Evolutionary conservation across 1,140 invertebrate genomes (phyloP), one percentile per base, ranked within the genome.

Genomic region (Coboldia fuscipes): DNA sequence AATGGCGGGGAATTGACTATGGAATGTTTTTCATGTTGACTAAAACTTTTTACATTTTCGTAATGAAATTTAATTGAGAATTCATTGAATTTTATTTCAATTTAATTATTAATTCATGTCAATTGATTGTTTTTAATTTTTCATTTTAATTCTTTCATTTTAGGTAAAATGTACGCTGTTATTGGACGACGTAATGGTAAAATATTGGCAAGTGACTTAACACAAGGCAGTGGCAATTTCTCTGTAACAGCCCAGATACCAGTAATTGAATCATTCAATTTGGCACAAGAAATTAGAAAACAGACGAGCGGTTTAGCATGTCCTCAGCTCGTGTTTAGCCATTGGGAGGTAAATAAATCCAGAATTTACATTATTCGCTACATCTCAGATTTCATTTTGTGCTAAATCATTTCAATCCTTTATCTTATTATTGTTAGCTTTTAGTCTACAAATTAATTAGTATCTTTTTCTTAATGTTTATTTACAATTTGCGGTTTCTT

Each of bases 181-280:
- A 67, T 99, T 41, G 78, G 77, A 3, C 73, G 76, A 39, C 65
- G 92, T 26, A 75, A 86, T 46, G 94, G 93, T 4, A 73, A 84
- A 30, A 72, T 97, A 4, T 50, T 97, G 2, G 70, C 74, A 21
- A 85, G 88, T 31, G 90, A 97, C 44, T 72, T 89, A 56, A 75
- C 78, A 35, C 77, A 90, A 46, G 82, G 85, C 30, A 75, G 75
- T 19, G 77, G 82, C 22, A 78, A 75, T 30, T 98, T 97, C 61
- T 69, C 74, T 33, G 82, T 98, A 3, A 68, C 69, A 30, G 88
- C 92, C 2, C 68, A 77, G 34, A 59, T 99, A 39, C 94, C 94
- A 0, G 88, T 97, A 17, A 74, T 92, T 8, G 93, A 98, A 58
- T 97, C 90, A 56, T 94, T 97, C 61, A 74, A 82, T 37, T 86